Percentiles rank a stretch among this genome's conserved stretches.
These are phyloP conservation scores for Ceratosolen fusciceps DNA, from an alignment of 1,140 invertebrate genomes.

Conservation along the genomic window DNA sequence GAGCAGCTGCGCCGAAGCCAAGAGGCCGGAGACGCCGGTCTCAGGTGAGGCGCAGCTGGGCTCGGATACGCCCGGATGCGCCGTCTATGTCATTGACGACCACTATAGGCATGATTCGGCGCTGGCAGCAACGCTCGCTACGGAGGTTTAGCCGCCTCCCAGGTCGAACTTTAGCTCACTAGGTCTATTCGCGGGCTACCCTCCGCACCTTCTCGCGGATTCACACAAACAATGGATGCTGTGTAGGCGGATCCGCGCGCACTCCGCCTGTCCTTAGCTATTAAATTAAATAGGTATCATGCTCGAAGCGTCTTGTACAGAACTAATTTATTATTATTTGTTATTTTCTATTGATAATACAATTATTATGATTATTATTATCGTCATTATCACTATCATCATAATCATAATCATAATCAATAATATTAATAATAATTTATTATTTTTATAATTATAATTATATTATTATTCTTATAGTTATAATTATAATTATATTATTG, in stretches of 20 bases:
- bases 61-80: conserved; percentile 59
- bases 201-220: background rate
- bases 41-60: conserved; percentile 53
- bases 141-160: conserved; percentile 74
- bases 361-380: conserved; percentile 39
- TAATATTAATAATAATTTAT: background rate
- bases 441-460: background rate
- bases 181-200: background rate
- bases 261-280: conserved; percentile 56
- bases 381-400: conserved; percentile 54
- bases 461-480: conserved; percentile 35
- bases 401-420: conserved; percentile 30
- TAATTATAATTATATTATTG: background rate
- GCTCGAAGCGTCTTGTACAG: conserved; percentile 70
- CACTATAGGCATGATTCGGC: conserved; percentile 74
- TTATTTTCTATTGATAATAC: conserved; percentile 64
- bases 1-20: conserved; percentile 49
- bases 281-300: conserved; percentile 63
- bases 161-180: background rate
- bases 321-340: conserved; percentile 72
- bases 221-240: conserved; percentile 57
- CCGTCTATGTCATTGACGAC: conserved; percentile 78
- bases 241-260: conserved; percentile 54
- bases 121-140: conserved; percentile 73
- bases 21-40: conserved; percentile 55